Conservation (phyloP, 2,888 invertebrate genomes). For the Sialis lutaria region DNA sequence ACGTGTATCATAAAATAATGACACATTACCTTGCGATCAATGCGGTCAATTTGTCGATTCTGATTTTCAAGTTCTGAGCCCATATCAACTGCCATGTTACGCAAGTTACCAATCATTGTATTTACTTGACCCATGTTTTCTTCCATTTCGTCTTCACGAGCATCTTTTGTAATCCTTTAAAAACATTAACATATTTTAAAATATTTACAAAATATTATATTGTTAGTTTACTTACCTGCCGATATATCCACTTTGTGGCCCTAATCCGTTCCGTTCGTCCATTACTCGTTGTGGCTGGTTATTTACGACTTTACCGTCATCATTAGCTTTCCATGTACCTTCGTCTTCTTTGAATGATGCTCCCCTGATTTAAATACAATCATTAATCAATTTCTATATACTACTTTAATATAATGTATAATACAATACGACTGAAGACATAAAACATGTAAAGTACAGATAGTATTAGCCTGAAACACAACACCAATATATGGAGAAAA, state of each 20-base stretch:
- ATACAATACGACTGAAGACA: too few relatives aligned
- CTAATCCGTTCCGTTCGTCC: conserved; percentile 86
- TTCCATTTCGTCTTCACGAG: conserved; percentile 98
- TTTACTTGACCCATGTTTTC: conserved; percentile 95
- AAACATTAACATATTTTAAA: not conserved
- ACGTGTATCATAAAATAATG: not conserved
- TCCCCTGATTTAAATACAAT: conserved; percentile 30
- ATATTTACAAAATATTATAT: too few relatives aligned
- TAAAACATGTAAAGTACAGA: too few relatives aligned
- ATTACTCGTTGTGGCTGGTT: conserved; percentile 89
- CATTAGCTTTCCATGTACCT: conserved; percentile 97
- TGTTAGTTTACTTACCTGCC: conserved; percentile 38
- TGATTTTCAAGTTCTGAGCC: conserved; percentile 95
- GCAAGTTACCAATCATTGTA: conserved; percentile 94
- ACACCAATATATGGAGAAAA: not conserved
- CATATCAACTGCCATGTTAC: conserved; percentile 99
- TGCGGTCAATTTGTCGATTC: conserved; percentile 92
- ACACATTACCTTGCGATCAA: conserved; percentile 82
- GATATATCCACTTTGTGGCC: conserved; percentile 87
- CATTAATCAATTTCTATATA: too few relatives aligned
- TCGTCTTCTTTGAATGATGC: conserved; percentile 89
- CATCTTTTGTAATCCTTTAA: conserved; percentile 89
- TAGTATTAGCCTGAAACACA: conserved; percentile 11
- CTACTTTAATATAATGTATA: too few relatives aligned
- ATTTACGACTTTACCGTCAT: conserved; percentile 94